Conservation (phyloP, 2,113 vertebrate genomes). For the Galeopterus variegatus region DNA sequence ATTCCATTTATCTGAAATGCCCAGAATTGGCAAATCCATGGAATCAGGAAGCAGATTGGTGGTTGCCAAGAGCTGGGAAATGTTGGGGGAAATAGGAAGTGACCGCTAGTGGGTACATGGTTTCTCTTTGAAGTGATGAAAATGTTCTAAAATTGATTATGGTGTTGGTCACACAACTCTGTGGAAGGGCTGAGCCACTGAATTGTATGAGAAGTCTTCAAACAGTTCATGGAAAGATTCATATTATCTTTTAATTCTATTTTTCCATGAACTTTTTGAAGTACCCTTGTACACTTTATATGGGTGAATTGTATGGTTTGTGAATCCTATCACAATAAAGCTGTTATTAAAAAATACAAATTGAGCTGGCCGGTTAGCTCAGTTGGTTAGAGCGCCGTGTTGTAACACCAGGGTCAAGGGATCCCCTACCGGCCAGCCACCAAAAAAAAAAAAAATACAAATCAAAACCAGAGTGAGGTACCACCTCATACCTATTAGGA, state of each 20-base stretch:
- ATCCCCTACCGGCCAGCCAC: no score
- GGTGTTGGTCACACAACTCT: background rate
- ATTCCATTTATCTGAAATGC: background rate
- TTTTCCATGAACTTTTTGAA: no score
- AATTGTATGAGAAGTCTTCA: background rate
- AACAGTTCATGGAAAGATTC: no score
- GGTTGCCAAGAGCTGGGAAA: background rate
- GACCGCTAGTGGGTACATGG: no score
- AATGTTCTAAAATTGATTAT: background rate
- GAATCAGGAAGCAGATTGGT: background rate
- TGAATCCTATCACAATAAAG: background rate
- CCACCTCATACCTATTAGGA: background rate
- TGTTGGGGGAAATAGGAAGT: background rate
- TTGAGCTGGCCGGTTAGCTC: background rate
- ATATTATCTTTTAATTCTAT: no score
- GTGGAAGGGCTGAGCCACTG: background rate
- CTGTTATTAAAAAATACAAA: background rate
- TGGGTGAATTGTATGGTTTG: background rate
- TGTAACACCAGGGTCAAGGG: no score
- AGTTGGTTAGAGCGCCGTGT: no score
- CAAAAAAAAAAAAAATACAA: background rate
- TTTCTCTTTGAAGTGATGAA: background rate
- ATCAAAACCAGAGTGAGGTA: background rate
- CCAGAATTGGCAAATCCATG: background rate
- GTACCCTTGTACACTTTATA: no score